Percentiles rank a stretch among this genome's conserved stretches.
phyloP scores from a whole-genome alignment of 2,888 invertebrate species.

The Temnothorax unifasciatus region DNA sequence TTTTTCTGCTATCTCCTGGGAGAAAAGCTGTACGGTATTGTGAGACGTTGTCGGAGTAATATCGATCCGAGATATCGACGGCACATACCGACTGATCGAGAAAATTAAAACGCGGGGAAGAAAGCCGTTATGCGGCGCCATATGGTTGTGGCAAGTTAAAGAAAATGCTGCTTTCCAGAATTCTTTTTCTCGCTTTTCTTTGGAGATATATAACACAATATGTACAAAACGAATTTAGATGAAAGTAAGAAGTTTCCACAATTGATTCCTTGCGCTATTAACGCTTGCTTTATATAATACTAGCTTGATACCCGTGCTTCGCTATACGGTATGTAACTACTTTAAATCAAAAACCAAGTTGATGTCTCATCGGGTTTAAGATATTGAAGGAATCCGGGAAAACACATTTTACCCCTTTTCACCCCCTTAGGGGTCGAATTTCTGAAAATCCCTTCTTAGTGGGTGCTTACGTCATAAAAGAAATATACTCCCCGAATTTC shows the following conservation, averaged over 20 bases:
- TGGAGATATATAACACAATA: background rate
- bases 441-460: too few relatives aligned
- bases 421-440: too few relatives aligned
- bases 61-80: background rate
- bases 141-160: slow-evolving; percentile 34
- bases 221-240: background rate
- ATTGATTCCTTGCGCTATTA: background rate
- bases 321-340: too few relatives aligned
- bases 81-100: slow-evolving; percentile 19
- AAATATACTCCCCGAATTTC: too few relatives aligned
- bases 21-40: background rate
- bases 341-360: too few relatives aligned
- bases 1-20: slow-evolving; percentile 12
- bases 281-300: background rate
- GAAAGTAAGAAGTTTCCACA: background rate
- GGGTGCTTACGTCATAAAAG: too few relatives aligned
- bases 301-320: too few relatives aligned
- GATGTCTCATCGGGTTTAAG: too few relatives aligned
- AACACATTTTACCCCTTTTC: too few relatives aligned
- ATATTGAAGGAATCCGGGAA: too few relatives aligned
- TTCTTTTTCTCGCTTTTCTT: background rate
- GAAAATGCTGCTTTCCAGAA: slow-evolving; percentile 26
- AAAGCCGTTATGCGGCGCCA: slow-evolving; percentile 25
- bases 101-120: slow-evolving; percentile 32
- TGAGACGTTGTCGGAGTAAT: slow-evolving; percentile 18